Evolutionary conservation across 1,140 invertebrate species (phyloP).

Genomic region (Diachasmimorpha longicaudata): DNA sequence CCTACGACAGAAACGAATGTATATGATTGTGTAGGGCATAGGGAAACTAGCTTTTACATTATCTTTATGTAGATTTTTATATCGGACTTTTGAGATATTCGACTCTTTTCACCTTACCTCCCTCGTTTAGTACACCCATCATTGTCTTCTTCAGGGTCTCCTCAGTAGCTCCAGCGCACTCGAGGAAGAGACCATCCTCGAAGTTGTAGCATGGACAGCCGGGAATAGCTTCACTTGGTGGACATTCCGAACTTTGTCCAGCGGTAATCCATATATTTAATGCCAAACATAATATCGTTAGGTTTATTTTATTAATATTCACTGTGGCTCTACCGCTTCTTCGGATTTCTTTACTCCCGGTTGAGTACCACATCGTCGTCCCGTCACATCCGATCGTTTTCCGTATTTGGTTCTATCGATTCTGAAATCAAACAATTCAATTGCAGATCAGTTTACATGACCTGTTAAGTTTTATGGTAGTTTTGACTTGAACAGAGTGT

Average conservation of each 20-base stretch:
- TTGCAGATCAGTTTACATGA: neutral
- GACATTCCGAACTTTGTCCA: conserved; percentile 53
- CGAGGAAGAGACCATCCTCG: conserved; percentile 87
- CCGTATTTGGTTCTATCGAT: neutral
- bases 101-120: conserved; percentile 38
- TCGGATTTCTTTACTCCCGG: conserved; percentile 31
- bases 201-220: conserved; percentile 88
- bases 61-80: neutral
- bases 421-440: conserved; percentile 34
- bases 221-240: conserved; percentile 54
- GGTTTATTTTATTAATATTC: conserved; percentile 34
- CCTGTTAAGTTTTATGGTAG: too few relatives aligned
- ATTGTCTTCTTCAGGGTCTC: conserved; percentile 63
- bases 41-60: neutral
- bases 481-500: too few relatives aligned
- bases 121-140: conserved; percentile 62
- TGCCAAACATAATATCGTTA: conserved; percentile 34
- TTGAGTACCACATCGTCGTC: conserved; percentile 44
- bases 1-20: conserved; percentile 45
- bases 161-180: conserved; percentile 82
- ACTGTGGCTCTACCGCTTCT: conserved; percentile 25
- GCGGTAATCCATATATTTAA: conserved; percentile 25
- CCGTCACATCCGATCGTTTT: conserved; percentile 39
- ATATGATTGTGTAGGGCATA: neutral
- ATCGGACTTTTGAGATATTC: neutral